Evolutionary conservation across 1,140 invertebrate genomes (phyloP).

Genomic region (Hypothenemus hampei): DNA sequence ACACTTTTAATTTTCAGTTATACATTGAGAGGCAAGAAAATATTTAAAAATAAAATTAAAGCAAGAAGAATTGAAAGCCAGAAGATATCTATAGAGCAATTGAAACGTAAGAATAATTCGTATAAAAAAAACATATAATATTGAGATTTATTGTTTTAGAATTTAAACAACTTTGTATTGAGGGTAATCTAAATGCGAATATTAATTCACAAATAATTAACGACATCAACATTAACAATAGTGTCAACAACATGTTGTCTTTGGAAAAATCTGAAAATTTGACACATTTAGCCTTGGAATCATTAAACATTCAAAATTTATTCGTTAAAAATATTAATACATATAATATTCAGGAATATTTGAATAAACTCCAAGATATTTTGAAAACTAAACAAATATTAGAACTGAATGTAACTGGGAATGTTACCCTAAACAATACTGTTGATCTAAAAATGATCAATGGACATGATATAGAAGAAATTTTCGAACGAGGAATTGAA

Average conservation of each 20-base stretch:
- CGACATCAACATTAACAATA: constrained; percentile 20
- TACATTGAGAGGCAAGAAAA: constrained; percentile 34
- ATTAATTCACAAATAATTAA: constrained; percentile 29
- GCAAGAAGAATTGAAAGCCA: constrained; percentile 23
- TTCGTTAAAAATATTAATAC: constrained; percentile 28
- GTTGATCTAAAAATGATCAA: constrained; percentile 34
- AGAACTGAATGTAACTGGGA: constrained; percentile 31
- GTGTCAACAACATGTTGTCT: constrained; percentile 22
- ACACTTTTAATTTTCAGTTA: constrained; percentile 26
- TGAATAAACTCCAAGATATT: constrained; percentile 26
- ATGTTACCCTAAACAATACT: constrained; percentile 30
- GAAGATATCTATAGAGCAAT: background rate
- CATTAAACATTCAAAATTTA: constrained; percentile 34
- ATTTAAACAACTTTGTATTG: constrained; percentile 25
- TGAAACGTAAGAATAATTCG: too few relatives aligned
- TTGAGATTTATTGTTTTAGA: constrained; percentile 12
- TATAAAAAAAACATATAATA: constrained; percentile 14
- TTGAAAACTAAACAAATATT: constrained; percentile 13
- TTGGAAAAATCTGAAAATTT: constrained; percentile 30
- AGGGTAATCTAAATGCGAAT: constrained; percentile 27
- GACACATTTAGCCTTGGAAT: constrained; percentile 30
- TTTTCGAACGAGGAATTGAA: background rate
- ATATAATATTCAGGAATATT: constrained; percentile 29
- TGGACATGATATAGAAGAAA: constrained; percentile 27
- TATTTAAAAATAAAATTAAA: constrained; percentile 27